phyloP scores from a whole-genome alignment of 2,888 invertebrate genomes.

The Nineta flava region DNA sequence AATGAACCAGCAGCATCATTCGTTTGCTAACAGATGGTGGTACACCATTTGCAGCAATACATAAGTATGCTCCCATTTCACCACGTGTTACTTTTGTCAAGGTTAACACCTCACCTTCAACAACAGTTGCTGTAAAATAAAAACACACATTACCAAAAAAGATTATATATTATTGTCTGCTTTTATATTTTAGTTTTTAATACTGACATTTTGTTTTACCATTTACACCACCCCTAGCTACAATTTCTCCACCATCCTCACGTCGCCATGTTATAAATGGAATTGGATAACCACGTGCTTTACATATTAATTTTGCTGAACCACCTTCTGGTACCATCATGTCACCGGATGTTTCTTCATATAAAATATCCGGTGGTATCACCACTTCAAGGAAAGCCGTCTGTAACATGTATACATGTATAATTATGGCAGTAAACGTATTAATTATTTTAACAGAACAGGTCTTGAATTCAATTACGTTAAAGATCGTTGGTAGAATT shows the following conservation, averaged over 20 bases:
- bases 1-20: constrained; percentile 81
- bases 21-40: constrained; percentile 80
- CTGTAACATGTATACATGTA: constrained; percentile 26
- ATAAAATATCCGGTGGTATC: constrained; percentile 78
- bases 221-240: constrained; percentile 54
- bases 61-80: constrained; percentile 79
- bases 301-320: constrained; percentile 71
- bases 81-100: constrained; percentile 75
- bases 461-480: neutral
- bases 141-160: constrained; percentile 5
- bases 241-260: constrained; percentile 72
- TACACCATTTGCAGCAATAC: constrained; percentile 77
- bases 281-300: constrained; percentile 69
- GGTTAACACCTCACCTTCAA: constrained; percentile 66
- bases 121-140: constrained; percentile 39
- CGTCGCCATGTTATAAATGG: constrained; percentile 75
- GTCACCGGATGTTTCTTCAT: constrained; percentile 82
- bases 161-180: neutral
- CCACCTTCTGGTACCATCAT: constrained; percentile 92
- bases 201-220: constrained; percentile 55
- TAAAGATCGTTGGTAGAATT: neutral
- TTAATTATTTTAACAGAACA: neutral
- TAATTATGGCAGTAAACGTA: neutral
- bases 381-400: constrained; percentile 81
- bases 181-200: neutral